Evolutionary conservation across 2,888 invertebrate species (phyloP).

Genomic region (Parapristionchus giblindavisi): DNA sequence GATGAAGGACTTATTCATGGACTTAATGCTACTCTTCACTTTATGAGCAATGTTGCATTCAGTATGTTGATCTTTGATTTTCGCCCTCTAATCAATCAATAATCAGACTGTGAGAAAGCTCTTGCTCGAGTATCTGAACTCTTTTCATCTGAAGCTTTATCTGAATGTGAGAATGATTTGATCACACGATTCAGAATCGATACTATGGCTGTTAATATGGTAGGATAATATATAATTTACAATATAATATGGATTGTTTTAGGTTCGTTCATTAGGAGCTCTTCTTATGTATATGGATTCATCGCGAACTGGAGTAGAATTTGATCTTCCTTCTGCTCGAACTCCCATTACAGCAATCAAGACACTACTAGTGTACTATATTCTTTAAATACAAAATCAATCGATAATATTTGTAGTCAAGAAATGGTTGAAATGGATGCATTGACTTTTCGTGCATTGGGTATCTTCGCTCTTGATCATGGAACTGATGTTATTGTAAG

Average conservation of each 20-base stretch:
- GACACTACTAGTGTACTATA: slow-evolving; percentile 42
- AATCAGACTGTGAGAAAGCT: slow-evolving; percentile 47
- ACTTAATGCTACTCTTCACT: slow-evolving; percentile 41
- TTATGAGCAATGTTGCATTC: slow-evolving; percentile 48
- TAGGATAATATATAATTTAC: slow-evolving; percentile 19
- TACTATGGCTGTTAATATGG: slow-evolving; percentile 48
- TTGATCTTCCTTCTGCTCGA: slow-evolving; percentile 48
- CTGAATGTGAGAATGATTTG: slow-evolving; percentile 42
- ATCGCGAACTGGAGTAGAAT: slow-evolving; percentile 61
- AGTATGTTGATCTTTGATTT: slow-evolving; percentile 38
- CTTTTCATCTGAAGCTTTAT: slow-evolving; percentile 41
- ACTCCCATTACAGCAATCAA: slow-evolving; percentile 57
- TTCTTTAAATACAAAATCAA: too few relatives aligned
- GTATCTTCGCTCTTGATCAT: slow-evolving; percentile 76
- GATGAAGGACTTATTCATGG: slow-evolving; percentile 38
- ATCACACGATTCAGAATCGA: slow-evolving; percentile 52
- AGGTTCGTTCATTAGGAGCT: slow-evolving; percentile 65
- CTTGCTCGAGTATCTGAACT: slow-evolving; percentile 43
- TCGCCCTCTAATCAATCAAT: not conserved
- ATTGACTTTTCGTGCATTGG: slow-evolving; percentile 75
- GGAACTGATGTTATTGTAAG: slow-evolving; percentile 30
- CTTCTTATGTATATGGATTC: slow-evolving; percentile 62
- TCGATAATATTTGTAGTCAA: slow-evolving; percentile 49
- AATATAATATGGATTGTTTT: slow-evolving; percentile 1
- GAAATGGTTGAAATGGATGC: slow-evolving; percentile 62